phyloP scores from a whole-genome alignment of 2,888 invertebrate genomes.

The Latrodectus elegans region DNA sequence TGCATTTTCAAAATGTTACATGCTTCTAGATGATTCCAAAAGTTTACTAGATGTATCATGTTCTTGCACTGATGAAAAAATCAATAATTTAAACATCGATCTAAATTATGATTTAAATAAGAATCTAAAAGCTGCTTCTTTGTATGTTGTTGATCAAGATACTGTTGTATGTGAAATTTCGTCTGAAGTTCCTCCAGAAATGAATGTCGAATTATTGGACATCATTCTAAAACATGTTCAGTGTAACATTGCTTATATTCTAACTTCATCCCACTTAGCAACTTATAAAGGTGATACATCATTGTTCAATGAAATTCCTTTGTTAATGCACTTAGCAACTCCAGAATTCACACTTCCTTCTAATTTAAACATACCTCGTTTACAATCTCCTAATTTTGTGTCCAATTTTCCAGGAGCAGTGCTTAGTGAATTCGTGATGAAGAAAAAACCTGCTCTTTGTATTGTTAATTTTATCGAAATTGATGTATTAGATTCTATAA shows the following conservation, averaged over 20 bases:
- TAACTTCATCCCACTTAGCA: slow-evolving; percentile 29
- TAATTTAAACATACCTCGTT: slow-evolving; percentile 1
- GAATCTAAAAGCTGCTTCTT: not conserved
- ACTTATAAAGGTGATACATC: slow-evolving; percentile 17
- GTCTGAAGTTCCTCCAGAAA: slow-evolving; percentile 24
- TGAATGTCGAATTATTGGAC: slow-evolving; percentile 8
- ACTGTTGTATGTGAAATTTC: slow-evolving; percentile 34
- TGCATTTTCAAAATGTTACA: slow-evolving; percentile 28
- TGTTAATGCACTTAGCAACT: slow-evolving; percentile 26
- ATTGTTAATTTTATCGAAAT: slow-evolving; percentile 29
- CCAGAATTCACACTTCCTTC: not conserved
- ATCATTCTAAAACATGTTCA: slow-evolving; percentile 8
- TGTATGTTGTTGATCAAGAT: not conserved
- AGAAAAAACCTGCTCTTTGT: slow-evolving; percentile 26
- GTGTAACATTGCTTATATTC: slow-evolving; percentile 9
- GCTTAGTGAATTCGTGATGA: slow-evolving; percentile 18
- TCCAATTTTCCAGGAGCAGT: slow-evolving; percentile 33
- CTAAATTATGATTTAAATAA: not conserved
- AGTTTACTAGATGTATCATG: not conserved
- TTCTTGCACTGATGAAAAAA: not conserved
- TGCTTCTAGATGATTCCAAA: slow-evolving; percentile 9
- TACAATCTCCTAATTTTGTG: slow-evolving; percentile 43
- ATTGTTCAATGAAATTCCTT: not conserved
- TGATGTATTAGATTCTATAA: slow-evolving; percentile 10
- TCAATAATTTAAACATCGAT: no score